Base-by-base conservation (phyloP, 1,140 invertebrate species). In the Catajapyx aquilonaris region DNA sequence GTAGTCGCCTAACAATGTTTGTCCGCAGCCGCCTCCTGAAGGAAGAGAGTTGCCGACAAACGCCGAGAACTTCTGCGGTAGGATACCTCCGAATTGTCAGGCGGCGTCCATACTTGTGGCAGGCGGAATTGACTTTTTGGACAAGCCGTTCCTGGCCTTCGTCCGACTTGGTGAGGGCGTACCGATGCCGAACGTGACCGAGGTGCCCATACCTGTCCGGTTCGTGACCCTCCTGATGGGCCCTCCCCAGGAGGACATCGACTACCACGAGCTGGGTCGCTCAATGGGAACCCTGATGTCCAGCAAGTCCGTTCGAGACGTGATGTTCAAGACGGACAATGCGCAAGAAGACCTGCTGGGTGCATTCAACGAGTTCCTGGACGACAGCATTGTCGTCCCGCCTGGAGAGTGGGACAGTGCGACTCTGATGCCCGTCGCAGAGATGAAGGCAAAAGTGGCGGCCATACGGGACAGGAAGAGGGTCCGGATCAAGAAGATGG, bases 221-320 rank as follows among this genome's bases (percentile, higher is more conserved):
- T 96, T 96, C 51, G 69, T 97, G 59, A 95, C 95, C 51, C 76
- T 93, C 10, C 61, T 95, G 1, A 59, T 96, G 34, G 90, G 90
- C 0, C 90, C 91, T 1, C 66, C 64, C n/a, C 69, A 72, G 38
- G 68, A 72, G 4, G 78, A 81, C 40, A 64, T 93, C 41, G 86
- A 94, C 53, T 95, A 93, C 57, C 87, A 94, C 58, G 90, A 96
- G 65, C 79, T 96, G 41, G 91, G 91, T 53, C 68, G 91, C 31
- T 87, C 86, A 3, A 90, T 96, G 41, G 84, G 87, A 7, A 95
- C 93, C 0, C 64, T 97, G 4, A 94, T 96, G 88, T 80, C 87
- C 3, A 93, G 94, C 55, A 71, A 74, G 45, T 69, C 73, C 49
- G 55, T 7, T 13, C 13, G 23, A 28, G 23, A 28, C 7, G 13